Evolutionary conservation across 1,140 invertebrate species (phyloP).

Genomic region (Papilio glaucus): DNA sequence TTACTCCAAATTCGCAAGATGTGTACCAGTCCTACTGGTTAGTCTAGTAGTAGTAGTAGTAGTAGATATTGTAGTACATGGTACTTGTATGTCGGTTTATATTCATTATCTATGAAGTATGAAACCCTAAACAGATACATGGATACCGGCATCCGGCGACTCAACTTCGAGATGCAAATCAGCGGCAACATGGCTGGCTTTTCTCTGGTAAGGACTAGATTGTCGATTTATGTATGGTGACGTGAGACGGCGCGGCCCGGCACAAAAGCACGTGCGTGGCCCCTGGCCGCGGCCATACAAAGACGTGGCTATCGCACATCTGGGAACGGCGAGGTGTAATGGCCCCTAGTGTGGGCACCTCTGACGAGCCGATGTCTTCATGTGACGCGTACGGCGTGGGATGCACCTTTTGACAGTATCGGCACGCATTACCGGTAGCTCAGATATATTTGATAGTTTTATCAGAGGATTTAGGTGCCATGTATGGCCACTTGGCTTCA

Average conservation of each 20-base stretch:
- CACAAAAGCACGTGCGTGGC: conserved; percentile 76
- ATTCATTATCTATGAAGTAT: neutral
- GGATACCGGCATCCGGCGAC: neutral
- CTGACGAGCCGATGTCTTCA: conserved; percentile 56
- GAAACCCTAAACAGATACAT: neutral
- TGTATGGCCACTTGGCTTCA: conserved; percentile 47
- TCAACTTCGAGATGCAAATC: conserved; percentile 40
- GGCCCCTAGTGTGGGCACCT: conserved; percentile 67
- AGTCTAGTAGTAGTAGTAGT: no score
- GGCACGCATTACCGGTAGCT: conserved; percentile 52
- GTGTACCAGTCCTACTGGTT: no score
- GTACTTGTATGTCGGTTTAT: neutral
- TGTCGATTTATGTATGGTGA: conserved; percentile 71
- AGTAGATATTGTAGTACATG: neutral
- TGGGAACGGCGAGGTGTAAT: conserved; percentile 73
- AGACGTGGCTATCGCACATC: conserved; percentile 71
- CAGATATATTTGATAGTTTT: conserved; percentile 49
- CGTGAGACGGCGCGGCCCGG: conserved; percentile 62
- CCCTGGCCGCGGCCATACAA: conserved; percentile 65
- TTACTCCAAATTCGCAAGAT: no score
- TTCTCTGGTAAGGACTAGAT: conserved; percentile 59
- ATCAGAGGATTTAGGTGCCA: conserved; percentile 51
- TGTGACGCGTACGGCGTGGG: conserved; percentile 57
- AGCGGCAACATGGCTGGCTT: conserved; percentile 37
- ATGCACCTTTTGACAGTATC: conserved; percentile 54